Percentiles rank a stretch among this genome's conserved stretches.
phyloP scores from a whole-genome alignment of 64 coral and sea anemone species.

The Actinia equina region DNA sequence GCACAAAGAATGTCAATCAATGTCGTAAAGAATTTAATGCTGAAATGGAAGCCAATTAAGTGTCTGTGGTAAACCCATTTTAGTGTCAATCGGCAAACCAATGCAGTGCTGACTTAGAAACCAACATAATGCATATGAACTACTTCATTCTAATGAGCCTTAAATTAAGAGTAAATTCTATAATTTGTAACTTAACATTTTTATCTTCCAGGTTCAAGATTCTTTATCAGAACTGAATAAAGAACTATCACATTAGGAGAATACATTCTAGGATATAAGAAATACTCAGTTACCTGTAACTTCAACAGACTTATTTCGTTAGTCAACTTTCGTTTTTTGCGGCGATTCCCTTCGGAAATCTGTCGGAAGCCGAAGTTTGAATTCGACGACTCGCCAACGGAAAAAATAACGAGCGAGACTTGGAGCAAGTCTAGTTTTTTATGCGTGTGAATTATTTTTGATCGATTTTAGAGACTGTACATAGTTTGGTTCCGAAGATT shows the following conservation, averaged over 20 bases:
- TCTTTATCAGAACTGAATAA: slow-evolving; percentile 5
- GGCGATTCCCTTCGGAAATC: too few species aligned
- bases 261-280: not conserved
- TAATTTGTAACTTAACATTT: not conserved
- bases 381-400: too few species aligned
- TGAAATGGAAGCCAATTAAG: not conserved
- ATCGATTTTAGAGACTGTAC: not conserved
- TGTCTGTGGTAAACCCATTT: not conserved
- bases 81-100: not conserved
- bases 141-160: too few species aligned
- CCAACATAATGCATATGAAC: not conserved
- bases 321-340: not conserved
- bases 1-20: not conserved
- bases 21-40: not conserved
- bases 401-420: too few species aligned
- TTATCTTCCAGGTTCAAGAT: slow-evolving; percentile 11
- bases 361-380: too few species aligned
- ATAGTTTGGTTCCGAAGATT: not conserved
- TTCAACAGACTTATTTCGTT: not conserved
- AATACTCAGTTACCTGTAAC: not conserved
- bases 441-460: not conserved
- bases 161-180: too few species aligned
- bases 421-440: too few species aligned
- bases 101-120: not conserved
- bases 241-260: not conserved